Conservation (phyloP, 2,888 invertebrate genomes). For the Autographa gamma region DNA sequence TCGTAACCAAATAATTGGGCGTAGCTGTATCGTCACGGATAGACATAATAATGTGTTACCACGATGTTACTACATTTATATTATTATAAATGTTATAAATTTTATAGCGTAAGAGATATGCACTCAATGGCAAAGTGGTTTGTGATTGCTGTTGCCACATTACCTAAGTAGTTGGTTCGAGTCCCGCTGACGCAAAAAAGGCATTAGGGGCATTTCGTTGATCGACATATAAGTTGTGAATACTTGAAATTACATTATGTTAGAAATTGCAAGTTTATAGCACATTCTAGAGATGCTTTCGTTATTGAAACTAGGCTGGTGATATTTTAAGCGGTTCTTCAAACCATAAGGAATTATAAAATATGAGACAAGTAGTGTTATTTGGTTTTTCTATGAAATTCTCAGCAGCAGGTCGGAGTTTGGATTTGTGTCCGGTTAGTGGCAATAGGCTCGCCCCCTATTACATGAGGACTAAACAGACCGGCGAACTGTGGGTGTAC, state of each 20-base stretch:
- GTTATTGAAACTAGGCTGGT: too few species aligned
- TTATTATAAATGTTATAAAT: too few species aligned
- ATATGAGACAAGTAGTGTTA: too few species aligned
- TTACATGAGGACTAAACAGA: too few species aligned
- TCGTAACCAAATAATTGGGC: slow-evolving; percentile 21
- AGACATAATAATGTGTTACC: slow-evolving; percentile 35
- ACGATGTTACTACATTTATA: too few species aligned
- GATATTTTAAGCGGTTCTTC: too few species aligned
- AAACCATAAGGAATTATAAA: too few species aligned
- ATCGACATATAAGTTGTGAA: slow-evolving; percentile 23
- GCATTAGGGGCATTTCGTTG: slow-evolving; percentile 13
- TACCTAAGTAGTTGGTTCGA: slow-evolving; percentile 8
- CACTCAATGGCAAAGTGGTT: slow-evolving; percentile 32
- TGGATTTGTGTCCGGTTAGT: too few species aligned
- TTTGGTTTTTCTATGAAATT: too few species aligned
- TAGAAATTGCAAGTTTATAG: slow-evolving; percentile 6
- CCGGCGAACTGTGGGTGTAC: too few species aligned
- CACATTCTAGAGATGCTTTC: not conserved
- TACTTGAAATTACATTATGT: slow-evolving; percentile 1
- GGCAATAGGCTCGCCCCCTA: too few species aligned
- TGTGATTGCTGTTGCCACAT: slow-evolving; percentile 39
- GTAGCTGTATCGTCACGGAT: slow-evolving; percentile 25
- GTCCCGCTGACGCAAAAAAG: slow-evolving; percentile 17
- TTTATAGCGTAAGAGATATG: slow-evolving; percentile 42
- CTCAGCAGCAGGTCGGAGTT: too few species aligned